Conservation (phyloP, 2,113 vertebrate genomes). For the Pampusana beccarii region DNA sequence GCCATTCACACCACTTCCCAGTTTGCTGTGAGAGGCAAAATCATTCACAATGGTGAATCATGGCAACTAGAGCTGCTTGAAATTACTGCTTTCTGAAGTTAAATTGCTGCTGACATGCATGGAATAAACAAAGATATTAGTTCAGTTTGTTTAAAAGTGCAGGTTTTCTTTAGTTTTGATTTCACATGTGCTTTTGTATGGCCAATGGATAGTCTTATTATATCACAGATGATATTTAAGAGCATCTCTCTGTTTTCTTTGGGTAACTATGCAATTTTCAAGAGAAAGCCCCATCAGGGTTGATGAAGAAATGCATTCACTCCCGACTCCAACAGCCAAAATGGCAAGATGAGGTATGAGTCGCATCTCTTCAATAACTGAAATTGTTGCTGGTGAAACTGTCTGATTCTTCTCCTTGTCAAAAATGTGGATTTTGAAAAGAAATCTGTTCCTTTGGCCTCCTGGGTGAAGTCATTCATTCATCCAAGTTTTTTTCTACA, state of each 20-base stretch:
- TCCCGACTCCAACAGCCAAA: not conserved
- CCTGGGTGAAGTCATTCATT: not conserved
- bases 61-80: conserved; percentile 62
- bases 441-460: not conserved
- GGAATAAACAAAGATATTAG: conserved; percentile 67
- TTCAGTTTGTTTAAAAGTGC: conserved; percentile 44
- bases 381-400: not conserved
- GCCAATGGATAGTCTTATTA: not conserved
- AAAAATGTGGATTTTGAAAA: not conserved
- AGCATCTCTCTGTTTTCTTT: conserved; percentile 48
- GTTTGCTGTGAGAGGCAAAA: conserved; percentile 75
- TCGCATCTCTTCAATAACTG: not conserved
- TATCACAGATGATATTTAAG: not conserved
- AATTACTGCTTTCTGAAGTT: conserved; percentile 69
- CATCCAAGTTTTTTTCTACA: not conserved
- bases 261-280: conserved; percentile 19
- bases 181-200: conserved; percentile 16
- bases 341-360: not conserved
- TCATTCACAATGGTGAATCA: conserved; percentile 73
- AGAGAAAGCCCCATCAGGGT: not conserved
- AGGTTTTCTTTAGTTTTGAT: not conserved
- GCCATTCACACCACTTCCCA: conserved; percentile 57
- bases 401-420: not conserved
- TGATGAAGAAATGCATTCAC: not conserved
- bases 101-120: conserved; percentile 64